Evolutionary conservation across 2,113 vertebrate genomes (phyloP).

Genomic region (Muntiacus reevesi): DNA sequence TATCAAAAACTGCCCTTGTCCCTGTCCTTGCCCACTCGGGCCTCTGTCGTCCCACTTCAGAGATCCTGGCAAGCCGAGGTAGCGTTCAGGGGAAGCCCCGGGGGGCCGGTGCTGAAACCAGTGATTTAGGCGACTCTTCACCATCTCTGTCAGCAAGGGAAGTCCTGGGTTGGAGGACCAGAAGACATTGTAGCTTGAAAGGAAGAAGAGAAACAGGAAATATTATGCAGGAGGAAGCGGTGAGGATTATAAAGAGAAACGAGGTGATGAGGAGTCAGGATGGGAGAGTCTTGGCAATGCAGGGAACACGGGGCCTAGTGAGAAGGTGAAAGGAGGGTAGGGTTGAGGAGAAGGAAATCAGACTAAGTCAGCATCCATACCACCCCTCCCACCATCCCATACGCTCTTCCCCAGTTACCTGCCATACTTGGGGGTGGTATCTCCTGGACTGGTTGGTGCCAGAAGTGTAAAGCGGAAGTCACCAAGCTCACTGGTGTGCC

Average conservation of each 20-base stretch:
- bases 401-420: slow-evolving; percentile 77
- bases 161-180: slow-evolving; percentile 86
- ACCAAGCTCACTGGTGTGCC: slow-evolving; percentile 90
- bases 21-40: slow-evolving; percentile 27
- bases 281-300: background rate
- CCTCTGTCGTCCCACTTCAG: slow-evolving; percentile 77
- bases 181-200: slow-evolving; percentile 89
- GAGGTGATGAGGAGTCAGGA: background rate
- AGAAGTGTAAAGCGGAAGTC: slow-evolving; percentile 90
- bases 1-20: slow-evolving; percentile 83
- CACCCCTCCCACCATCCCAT: background rate
- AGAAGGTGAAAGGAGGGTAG: background rate
- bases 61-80: slow-evolving; percentile 78
- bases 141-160: slow-evolving; percentile 89
- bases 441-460: slow-evolving; percentile 80
- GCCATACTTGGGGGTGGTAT: slow-evolving; percentile 81
- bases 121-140: slow-evolving; percentile 86
- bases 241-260: background rate
- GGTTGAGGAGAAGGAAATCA: background rate
- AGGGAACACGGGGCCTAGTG: background rate
- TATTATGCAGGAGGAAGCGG: background rate
- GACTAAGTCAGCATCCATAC: background rate
- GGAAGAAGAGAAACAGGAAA: slow-evolving; percentile 28
- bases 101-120: slow-evolving; percentile 84
- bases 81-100: slow-evolving; percentile 81